Conservation (phyloP, 2,797 vertebrate genomes). For the Balearica regulorum region DNA sequence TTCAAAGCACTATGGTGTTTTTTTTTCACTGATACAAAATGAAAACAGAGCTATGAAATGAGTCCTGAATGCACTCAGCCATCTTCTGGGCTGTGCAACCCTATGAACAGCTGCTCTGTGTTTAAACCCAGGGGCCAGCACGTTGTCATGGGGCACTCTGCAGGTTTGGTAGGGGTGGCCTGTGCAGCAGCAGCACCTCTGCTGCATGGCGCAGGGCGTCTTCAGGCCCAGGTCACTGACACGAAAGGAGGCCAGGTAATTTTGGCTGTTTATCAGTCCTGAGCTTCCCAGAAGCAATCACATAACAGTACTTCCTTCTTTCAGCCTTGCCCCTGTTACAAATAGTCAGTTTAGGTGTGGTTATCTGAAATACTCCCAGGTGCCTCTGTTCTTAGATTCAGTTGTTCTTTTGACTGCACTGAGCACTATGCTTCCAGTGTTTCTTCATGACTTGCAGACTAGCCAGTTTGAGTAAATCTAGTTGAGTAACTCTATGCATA, state of each 20-base stretch:
- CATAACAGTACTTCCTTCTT: not conserved
- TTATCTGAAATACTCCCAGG: not conserved
- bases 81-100: not conserved
- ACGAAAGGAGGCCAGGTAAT: rapidly evolving
- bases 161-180: not conserved
- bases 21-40: not conserved
- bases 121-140: not conserved
- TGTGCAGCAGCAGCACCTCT: not conserved
- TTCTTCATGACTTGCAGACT: not conserved
- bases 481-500: not conserved
- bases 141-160: rapidly evolving
- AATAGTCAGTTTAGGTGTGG: not conserved
- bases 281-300: not conserved
- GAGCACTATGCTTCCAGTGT: not conserved
- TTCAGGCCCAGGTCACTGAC: not conserved
- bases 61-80: not conserved
- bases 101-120: not conserved
- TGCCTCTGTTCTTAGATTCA: not conserved
- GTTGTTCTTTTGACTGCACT: not conserved
- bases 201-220: rapidly evolving
- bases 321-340: not conserved
- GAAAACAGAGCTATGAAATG: not conserved
- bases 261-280: not conserved
- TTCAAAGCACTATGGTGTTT: not conserved
- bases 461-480: not conserved